A percentile compares a stretch with the other conserved stretches of the same genome.
These are phyloP conservation scores for Homalodisca vitripennis DNA, from an alignment of 1,140 invertebrate species.

Conservation along the genomic window DNA sequence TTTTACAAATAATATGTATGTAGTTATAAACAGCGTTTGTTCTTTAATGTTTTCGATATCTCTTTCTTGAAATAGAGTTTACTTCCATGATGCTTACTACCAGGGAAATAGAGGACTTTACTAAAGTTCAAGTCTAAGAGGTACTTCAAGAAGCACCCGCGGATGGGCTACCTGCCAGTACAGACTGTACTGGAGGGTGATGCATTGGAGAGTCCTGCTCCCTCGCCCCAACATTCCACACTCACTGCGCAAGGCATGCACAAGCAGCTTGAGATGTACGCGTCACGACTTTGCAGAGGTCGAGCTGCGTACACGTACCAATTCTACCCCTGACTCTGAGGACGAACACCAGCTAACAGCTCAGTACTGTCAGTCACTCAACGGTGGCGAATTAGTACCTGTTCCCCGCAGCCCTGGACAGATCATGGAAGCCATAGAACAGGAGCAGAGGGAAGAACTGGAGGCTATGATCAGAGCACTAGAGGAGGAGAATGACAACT, in stretches of 20 bases:
- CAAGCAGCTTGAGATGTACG: slow-evolving; percentile 89
- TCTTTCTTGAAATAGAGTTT: no score
- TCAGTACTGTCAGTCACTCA: slow-evolving; percentile 78
- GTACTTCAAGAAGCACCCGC: slow-evolving; percentile 95
- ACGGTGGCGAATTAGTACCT: slow-evolving; percentile 43
- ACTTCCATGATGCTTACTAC: no score
- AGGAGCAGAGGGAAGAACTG: slow-evolving; percentile 90
- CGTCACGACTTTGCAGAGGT: slow-evolving; percentile 92
- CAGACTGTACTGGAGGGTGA: slow-evolving; percentile 93
- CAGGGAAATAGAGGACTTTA: no score
- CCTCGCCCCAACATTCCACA: slow-evolving; percentile 75
- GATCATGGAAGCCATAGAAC: slow-evolving; percentile 92
- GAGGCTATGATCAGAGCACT: slow-evolving; percentile 93
- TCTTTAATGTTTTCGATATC: no score
- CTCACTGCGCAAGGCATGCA: slow-evolving; percentile 80
- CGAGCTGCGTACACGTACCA: slow-evolving; percentile 71
- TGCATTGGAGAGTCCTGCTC: slow-evolving; percentile 84
- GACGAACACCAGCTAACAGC: slow-evolving; percentile 95
- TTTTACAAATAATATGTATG: no score
- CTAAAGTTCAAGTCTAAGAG: slow-evolving; percentile 97
- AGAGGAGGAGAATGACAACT: slow-evolving; percentile 90
- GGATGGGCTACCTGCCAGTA: slow-evolving; percentile 95
- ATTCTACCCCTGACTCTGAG: slow-evolving; percentile 82
- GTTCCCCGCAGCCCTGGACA: slow-evolving; percentile 71
- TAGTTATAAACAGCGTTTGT: no score